Evolutionary conservation across 2,888 invertebrate species (phyloP).

Genomic region (Sthenelais limicola): DNA sequence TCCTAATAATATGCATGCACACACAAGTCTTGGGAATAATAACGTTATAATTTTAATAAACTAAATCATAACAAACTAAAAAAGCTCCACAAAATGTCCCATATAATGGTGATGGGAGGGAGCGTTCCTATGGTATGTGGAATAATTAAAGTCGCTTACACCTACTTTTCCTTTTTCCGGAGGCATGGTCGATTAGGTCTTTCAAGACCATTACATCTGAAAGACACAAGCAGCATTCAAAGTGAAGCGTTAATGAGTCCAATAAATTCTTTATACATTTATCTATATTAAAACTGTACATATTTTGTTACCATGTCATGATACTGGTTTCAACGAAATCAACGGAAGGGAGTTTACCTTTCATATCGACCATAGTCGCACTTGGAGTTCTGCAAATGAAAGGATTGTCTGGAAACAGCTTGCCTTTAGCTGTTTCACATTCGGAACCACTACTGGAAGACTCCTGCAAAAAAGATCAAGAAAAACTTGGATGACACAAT

Average conservation of each 20-base stretch:
- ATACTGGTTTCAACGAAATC: too few relatives aligned
- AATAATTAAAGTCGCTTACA: too few relatives aligned
- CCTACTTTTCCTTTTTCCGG: conserved; percentile 72
- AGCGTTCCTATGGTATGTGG: too few relatives aligned
- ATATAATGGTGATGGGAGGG: too few relatives aligned
- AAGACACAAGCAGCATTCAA: conserved; percentile 59
- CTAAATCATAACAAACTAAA: too few relatives aligned
- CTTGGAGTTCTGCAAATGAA: conserved; percentile 89
- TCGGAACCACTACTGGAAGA: conserved; percentile 56
- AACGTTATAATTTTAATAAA: too few relatives aligned
- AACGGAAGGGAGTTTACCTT: conserved; percentile 30
- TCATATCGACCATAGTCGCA: conserved; percentile 84
- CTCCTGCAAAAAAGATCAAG: conserved; percentile 49
- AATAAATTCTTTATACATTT: not conserved
- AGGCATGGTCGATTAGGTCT: conserved; percentile 96
- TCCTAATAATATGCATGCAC: too few relatives aligned
- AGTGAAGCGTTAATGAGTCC: not conserved
- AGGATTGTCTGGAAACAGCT: conserved; percentile 82
- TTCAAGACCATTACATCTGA: conserved; percentile 97
- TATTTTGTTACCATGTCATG: too few relatives aligned
- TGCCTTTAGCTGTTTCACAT: conserved; percentile 53
- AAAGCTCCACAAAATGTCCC: too few relatives aligned
- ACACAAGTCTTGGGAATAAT: too few relatives aligned
- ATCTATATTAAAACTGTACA: too few relatives aligned
- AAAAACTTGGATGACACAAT: too few relatives aligned